Evolutionary conservation across 1,140 invertebrate species (phyloP).

Genomic region (Acromyrmex echinatior): DNA sequence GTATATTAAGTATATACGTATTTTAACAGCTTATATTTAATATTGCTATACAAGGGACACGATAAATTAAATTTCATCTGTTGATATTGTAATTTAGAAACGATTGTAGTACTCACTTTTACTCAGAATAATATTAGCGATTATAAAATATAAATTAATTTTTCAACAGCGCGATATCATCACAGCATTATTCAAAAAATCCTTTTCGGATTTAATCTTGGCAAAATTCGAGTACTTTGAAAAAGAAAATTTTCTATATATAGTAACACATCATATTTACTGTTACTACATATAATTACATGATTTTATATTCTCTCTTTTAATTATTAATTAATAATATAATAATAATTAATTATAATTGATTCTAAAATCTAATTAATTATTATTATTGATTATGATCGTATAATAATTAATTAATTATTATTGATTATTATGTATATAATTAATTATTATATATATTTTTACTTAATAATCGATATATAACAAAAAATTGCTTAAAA

Average conservation of each 20-base stretch:
- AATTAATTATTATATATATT: neutral
- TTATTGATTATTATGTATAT: neutral
- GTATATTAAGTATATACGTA: conserved; percentile 1
- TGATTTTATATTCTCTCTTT: neutral
- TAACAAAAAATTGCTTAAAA: conserved; percentile 1
- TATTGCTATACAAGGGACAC: conserved; percentile 37
- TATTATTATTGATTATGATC: neutral
- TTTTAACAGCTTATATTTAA: conserved; percentile 39
- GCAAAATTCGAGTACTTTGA: neutral
- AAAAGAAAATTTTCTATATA: neutral
- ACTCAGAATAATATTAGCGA: neutral
- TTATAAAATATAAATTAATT: conserved; percentile 48
- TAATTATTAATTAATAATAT: neutral
- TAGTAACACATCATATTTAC: neutral
- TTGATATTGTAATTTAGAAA: conserved; percentile 44
- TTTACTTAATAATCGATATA: neutral
- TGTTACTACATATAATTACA: neutral
- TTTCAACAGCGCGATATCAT: conserved; percentile 70
- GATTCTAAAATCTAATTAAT: neutral
- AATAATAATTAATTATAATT: conserved; percentile 18
- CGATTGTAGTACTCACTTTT: neutral
- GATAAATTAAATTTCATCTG: conserved; percentile 3
- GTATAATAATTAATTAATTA: neutral
- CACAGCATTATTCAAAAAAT: conserved; percentile 73
- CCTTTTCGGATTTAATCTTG: conserved; percentile 29